These are phyloP conservation scores for Poeciliopsis presidionis DNA, from an alignment of 2,797 vertebrate genomes.

Conservation along the genomic window DNA sequence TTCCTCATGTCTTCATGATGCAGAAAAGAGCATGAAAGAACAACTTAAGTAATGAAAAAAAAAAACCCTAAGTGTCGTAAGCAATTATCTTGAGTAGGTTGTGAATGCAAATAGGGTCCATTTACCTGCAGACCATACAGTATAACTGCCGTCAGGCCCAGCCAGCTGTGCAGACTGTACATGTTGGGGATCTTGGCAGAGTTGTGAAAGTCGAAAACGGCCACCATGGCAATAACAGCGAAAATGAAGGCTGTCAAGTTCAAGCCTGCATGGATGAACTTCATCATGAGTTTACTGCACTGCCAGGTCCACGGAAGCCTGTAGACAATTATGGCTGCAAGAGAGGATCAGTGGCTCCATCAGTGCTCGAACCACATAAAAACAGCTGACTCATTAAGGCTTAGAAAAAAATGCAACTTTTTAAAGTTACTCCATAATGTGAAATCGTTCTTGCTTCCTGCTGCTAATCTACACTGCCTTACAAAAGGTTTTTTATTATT, in stretches of 20 bases:
- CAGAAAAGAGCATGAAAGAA: slow-evolving; percentile 4
- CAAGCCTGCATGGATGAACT: slow-evolving; percentile 90
- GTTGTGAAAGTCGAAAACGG: slow-evolving; percentile 93
- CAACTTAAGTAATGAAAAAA: neutral
- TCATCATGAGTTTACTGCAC: slow-evolving; percentile 92
- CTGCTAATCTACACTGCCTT: neutral
- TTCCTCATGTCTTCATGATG: slow-evolving; percentile 17
- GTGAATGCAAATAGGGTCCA: neutral
- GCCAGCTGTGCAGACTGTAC: slow-evolving; percentile 99
- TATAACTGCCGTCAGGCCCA: slow-evolving; percentile 86
- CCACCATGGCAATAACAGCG: slow-evolving; percentile 85
- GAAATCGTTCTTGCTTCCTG: neutral
- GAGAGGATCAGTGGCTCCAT: slow-evolving; percentile 18
- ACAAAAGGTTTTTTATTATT: no score
- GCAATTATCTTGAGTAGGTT: neutral
- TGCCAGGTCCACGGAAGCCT: slow-evolving; percentile 96
- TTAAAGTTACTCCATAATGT: neutral
- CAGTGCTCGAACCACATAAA: neutral
- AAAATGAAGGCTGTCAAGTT: slow-evolving; percentile 82
- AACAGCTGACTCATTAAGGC: neutral
- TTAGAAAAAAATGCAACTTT: neutral
- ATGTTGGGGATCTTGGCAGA: slow-evolving; percentile 87
- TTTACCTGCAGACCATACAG: slow-evolving; percentile 89
- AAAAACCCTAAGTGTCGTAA: neutral
- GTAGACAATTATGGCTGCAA: slow-evolving; percentile 93